These are phyloP conservation scores for Nesoenas mayeri DNA, from an alignment of 2,113 vertebrate genomes.

Conservation along the genomic window DNA sequence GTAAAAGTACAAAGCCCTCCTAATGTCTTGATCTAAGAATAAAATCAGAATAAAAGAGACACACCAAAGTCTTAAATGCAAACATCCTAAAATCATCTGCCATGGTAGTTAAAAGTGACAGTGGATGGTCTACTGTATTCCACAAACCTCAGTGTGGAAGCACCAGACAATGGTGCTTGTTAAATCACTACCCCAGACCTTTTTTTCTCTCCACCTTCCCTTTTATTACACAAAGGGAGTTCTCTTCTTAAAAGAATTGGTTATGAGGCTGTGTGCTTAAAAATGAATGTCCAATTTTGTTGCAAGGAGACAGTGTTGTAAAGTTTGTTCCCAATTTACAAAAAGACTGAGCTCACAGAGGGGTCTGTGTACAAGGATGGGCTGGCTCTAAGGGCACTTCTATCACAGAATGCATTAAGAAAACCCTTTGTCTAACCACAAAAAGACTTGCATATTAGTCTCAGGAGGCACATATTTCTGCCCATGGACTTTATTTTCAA, in stretches of 20 bases:
- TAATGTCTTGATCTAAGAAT: background rate
- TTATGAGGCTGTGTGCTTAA: conserved; percentile 51
- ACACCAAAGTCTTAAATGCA: background rate
- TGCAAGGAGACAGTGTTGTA: conserved; percentile 38
- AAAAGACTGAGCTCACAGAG: conserved; percentile 35
- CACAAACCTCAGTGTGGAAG: background rate
- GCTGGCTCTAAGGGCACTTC: conserved; percentile 65
- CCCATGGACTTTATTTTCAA: conserved; percentile 31
- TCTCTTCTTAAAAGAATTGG: conserved; percentile 44
- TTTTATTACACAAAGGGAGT: conserved; percentile 49
- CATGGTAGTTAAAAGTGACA: background rate
- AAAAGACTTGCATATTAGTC: conserved; percentile 57
- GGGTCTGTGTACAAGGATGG: conserved; percentile 2
- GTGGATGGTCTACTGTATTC: background rate
- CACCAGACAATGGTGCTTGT: background rate
- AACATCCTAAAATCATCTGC: background rate
- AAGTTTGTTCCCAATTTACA: conserved; percentile 55
- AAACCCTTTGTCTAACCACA: conserved; percentile 55
- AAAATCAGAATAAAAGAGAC: background rate
- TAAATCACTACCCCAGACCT: conserved; percentile 43
- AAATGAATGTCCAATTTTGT: conserved; percentile 54
- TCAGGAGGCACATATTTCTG: conserved; percentile 17
- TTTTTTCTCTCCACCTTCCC: conserved; percentile 13
- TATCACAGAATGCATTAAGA: conserved; percentile 69
- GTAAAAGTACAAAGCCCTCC: background rate